phyloP scores from a whole-genome alignment of 2,113 vertebrate species.

The Rhodinocichla rosea region DNA sequence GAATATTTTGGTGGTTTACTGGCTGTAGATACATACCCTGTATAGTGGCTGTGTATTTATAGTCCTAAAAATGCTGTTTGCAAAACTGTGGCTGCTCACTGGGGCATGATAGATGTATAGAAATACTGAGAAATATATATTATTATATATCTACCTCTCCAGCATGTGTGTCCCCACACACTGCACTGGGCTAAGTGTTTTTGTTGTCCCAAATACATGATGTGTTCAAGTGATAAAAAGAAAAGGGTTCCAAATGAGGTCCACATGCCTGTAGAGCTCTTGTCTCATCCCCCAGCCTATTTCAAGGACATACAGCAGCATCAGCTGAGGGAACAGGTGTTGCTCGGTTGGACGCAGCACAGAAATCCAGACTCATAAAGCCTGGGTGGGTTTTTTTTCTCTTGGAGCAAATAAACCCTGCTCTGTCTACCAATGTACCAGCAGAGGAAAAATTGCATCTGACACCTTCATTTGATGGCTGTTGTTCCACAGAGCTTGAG shows the following conservation, averaged over 20 bases:
- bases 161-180: not conserved
- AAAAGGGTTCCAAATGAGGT: not conserved
- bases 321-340: slow-evolving; percentile 38
- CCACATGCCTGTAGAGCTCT: not conserved
- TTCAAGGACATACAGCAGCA: slow-evolving; percentile 26
- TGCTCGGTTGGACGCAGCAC: not conserved
- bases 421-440: not conserved
- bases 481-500: not conserved
- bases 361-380: slow-evolving; percentile 11
- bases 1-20: not conserved
- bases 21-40: no score
- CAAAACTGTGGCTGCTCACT: not conserved
- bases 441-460: not conserved
- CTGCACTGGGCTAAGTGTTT: not conserved
- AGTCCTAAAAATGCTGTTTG: not conserved
- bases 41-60: not conserved
- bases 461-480: not conserved
- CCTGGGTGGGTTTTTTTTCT: not conserved
- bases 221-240: not conserved
- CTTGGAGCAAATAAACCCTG: slow-evolving; percentile 11
- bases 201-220: not conserved
- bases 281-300: not conserved
- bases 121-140: not conserved
- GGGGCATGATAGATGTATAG: not conserved
- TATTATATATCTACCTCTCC: not conserved